Evolutionary conservation across 2,888 invertebrate species (phyloP).

Genomic region (Melieria crassipennis): DNA sequence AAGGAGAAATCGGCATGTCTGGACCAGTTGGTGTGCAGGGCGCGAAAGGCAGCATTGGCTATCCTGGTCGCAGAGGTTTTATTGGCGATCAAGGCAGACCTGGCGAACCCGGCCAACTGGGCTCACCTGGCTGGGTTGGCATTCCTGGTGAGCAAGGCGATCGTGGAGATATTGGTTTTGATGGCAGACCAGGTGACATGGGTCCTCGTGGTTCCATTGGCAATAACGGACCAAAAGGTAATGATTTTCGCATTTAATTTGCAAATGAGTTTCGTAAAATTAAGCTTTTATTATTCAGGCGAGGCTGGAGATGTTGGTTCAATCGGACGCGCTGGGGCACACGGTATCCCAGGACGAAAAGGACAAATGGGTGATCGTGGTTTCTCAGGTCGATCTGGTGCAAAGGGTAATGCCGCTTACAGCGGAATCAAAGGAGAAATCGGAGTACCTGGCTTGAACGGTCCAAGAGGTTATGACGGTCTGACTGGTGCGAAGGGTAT

Average conservation of each 20-base stretch:
- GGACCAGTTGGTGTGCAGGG: slow-evolving; percentile 60
- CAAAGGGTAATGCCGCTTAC: slow-evolving; percentile 71
- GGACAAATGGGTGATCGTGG: slow-evolving; percentile 57
- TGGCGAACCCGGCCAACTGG: slow-evolving; percentile 51
- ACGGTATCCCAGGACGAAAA: slow-evolving; percentile 56
- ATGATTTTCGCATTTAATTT: background rate
- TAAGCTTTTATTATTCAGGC: slow-evolving; percentile 42
- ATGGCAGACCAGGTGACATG: slow-evolving; percentile 60
- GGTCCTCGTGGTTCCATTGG: slow-evolving; percentile 65
- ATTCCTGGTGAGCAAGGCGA: slow-evolving; percentile 64
- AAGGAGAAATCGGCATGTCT: slow-evolving; percentile 65
- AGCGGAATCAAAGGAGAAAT: slow-evolving; percentile 73
- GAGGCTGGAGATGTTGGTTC: slow-evolving; percentile 54
- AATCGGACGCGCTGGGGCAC: slow-evolving; percentile 53
- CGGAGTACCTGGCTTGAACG: slow-evolving; percentile 68
- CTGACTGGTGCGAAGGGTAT: slow-evolving; percentile 67
- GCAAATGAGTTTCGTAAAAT: background rate
- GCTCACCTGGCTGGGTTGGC: slow-evolving; percentile 54
- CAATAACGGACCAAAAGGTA: slow-evolving; percentile 58
- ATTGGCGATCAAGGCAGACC: slow-evolving; percentile 64
- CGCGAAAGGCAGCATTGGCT: slow-evolving; percentile 66
- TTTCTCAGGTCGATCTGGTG: slow-evolving; percentile 49
- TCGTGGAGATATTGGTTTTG: slow-evolving; percentile 71
- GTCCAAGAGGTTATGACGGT: slow-evolving; percentile 63
- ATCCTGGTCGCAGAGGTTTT: slow-evolving; percentile 66